These are phyloP conservation scores for Chrysoperla carnea DNA, from an alignment of 1,140 invertebrate species.

Conservation along the genomic window DNA sequence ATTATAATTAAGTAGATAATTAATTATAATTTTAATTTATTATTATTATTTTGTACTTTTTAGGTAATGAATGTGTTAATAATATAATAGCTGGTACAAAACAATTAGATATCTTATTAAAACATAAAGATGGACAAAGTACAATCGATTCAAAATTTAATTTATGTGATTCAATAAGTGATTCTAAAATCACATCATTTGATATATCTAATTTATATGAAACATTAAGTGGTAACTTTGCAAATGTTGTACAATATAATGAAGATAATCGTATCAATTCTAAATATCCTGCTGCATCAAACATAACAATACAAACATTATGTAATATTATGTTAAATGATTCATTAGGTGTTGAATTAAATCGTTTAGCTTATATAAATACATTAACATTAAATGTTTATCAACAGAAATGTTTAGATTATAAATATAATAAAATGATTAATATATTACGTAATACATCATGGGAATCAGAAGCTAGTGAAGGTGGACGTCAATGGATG, in stretches of 20 bases:
- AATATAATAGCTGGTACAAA: constrained; percentile 41
- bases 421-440: constrained; percentile 65
- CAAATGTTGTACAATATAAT: constrained; percentile 85
- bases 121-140: constrained; percentile 35
- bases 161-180: constrained; percentile 58
- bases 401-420: constrained; percentile 67
- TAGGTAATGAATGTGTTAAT: constrained; percentile 35
- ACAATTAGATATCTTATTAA: constrained; percentile 43
- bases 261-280: constrained; percentile 65
- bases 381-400: constrained; percentile 43
- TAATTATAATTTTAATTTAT: too few relatives aligned
- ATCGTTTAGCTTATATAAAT: constrained; percentile 57
- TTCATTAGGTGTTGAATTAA: constrained; percentile 35
- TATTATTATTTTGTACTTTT: constrained; percentile 38
- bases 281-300: constrained; percentile 36
- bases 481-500: constrained; percentile 63
- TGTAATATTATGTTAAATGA: constrained; percentile 58
- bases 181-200: constrained; percentile 34
- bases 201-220: constrained; percentile 70
- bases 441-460: constrained; percentile 44
- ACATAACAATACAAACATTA: constrained; percentile 60
- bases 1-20: too few relatives aligned
- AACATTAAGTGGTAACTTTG: constrained; percentile 65
- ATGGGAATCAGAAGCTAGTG: constrained; percentile 36
- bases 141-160: constrained; percentile 48